Conservation (phyloP, 2,888 invertebrate species). For the Microdon myrmicae region DNA sequence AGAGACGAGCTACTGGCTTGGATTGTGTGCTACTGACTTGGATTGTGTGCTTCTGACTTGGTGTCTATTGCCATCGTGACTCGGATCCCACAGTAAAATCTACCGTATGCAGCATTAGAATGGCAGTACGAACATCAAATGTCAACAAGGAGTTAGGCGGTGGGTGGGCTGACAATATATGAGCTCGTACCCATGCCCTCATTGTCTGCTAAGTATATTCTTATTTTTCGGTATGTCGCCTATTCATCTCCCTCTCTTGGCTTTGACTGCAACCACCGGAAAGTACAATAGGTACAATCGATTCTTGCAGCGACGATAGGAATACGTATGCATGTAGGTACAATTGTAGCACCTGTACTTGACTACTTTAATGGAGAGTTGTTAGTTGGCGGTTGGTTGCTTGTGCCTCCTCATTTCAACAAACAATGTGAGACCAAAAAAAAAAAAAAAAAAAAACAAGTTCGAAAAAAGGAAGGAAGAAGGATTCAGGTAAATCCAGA, state of each 20-base stretch:
- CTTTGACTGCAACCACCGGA: constrained; percentile 45
- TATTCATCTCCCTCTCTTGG: constrained; percentile 44
- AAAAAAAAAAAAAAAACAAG: no score
- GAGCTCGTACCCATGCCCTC: constrained; percentile 3
- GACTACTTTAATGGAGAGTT: no score
- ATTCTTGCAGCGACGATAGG: constrained; percentile 30
- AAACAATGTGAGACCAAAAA: no score
- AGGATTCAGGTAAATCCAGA: constrained; percentile 26
- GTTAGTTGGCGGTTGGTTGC: constrained; percentile 1
- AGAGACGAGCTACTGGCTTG: no score
- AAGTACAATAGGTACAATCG: constrained; percentile 43
- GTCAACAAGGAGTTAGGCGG: constrained; percentile 39
- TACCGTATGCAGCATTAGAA: constrained; percentile 30
- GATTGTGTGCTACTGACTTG: no score
- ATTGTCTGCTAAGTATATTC: constrained; percentile 40
- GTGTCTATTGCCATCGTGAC: constrained; percentile 1
- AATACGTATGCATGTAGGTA: constrained; percentile 9
- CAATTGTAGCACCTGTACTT: constrained; percentile 17
- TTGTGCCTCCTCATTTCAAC: constrained; percentile 23
- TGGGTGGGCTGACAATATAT: no score
- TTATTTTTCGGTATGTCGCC: constrained; percentile 50
- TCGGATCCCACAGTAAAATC: constrained; percentile 15
- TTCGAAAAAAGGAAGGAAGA: constrained; percentile 14
- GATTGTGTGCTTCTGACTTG: constrained; percentile 9
- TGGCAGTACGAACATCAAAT: constrained; percentile 42